Percentiles rank a stretch among this genome's conserved stretches.
phyloP scores from a whole-genome alignment of 2,113 vertebrate genomes.

The Chamaea fasciata region DNA sequence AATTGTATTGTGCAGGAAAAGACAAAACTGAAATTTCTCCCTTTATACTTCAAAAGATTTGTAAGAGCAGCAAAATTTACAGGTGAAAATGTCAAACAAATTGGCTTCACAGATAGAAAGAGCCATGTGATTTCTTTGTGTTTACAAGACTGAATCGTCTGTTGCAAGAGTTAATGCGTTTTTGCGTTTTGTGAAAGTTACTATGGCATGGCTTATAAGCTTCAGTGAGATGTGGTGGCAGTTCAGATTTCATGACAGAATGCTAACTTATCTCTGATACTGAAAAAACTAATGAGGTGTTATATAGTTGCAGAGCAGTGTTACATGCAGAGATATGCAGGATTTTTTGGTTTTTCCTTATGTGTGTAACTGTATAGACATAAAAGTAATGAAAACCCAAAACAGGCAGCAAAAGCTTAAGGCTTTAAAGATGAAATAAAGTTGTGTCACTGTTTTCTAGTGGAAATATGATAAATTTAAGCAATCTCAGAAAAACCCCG shows the following conservation, averaged over 20 bases:
- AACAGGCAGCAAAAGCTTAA: background rate
- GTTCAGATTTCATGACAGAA: constrained; percentile 43
- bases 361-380: background rate
- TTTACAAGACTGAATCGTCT: background rate
- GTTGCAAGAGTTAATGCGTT: background rate
- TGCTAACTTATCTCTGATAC: constrained; percentile 26
- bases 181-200: constrained; percentile 3
- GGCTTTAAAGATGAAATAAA: constrained; percentile 1
- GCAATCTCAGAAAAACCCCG: background rate
- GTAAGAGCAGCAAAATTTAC: background rate
- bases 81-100: constrained; percentile 17
- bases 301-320: background rate
- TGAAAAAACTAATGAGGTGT: constrained; percentile 53
- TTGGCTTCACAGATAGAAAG: background rate
- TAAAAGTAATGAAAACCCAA: constrained; percentile 27
- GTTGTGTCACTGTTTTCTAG: background rate
- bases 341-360: background rate
- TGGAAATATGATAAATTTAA: background rate
- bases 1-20: background rate
- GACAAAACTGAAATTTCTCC: background rate
- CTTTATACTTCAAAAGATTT: background rate
- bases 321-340: background rate
- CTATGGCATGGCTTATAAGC: background rate
- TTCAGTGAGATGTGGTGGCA: background rate
- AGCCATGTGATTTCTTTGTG: background rate